Conservation (phyloP, 2,888 invertebrate species). For the Phengaris arion region DNA sequence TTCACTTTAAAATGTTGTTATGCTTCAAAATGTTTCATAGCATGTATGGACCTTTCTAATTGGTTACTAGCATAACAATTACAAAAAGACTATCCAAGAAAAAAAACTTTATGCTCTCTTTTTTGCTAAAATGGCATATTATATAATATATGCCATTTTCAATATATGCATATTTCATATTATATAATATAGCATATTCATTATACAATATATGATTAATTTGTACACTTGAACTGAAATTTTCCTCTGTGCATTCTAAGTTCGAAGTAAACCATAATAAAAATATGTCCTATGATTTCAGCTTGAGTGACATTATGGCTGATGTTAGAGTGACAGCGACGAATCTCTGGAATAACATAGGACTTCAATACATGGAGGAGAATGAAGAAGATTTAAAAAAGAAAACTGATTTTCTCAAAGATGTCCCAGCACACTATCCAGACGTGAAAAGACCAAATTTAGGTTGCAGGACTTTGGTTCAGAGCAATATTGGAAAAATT, state of each 20-base stretch:
- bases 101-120: too few species aligned
- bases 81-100: too few species aligned
- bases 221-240: too few species aligned
- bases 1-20: neutral
- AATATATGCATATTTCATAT: too few species aligned
- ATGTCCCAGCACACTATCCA: constrained; percentile 86
- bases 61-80: too few species aligned
- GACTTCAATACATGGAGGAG: constrained; percentile 89
- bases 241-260: too few species aligned
- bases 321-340: constrained; percentile 83
- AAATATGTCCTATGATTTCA: constrained; percentile 44
- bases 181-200: too few species aligned
- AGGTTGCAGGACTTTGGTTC: constrained; percentile 90
- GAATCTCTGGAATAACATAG: constrained; percentile 85
- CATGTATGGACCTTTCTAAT: too few species aligned
- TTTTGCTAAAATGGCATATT: too few species aligned
- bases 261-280: too few species aligned
- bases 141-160: too few species aligned
- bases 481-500: constrained; percentile 86
- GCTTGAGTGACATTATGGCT: constrained; percentile 88
- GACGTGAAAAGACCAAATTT: constrained; percentile 88
- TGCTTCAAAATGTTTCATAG: neutral
- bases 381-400: constrained; percentile 93
- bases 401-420: constrained; percentile 86
- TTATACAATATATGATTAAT: too few species aligned